Evolutionary conservation across 2,888 invertebrate genomes (phyloP), one percentile per base, ranked within the genome.

Genomic region (Labia minor): DNA sequence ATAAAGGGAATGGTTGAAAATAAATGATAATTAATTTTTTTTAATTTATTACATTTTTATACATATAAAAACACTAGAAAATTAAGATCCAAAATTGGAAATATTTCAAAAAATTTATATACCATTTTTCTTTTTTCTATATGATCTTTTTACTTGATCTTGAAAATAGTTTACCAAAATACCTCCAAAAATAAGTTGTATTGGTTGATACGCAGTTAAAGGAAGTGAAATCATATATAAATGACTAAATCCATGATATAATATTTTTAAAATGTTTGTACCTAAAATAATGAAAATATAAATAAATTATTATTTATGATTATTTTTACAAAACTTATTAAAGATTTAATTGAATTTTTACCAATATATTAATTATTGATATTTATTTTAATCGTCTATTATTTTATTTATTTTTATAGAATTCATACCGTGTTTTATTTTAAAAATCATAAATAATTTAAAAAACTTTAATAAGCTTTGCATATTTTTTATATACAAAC

Each of bases 171-270:
- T 74, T 0, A 78, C 79, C 33, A 81, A 70, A 62, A 81, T 71
- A 8, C 80, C 80, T 6, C 81, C 81, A 1, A 81, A 72, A 65
- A 81, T 79, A 63, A 81, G 79, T 70, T 81, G 81, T n/a, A 78
- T 79, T 1, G 81, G 81, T 70, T 81, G 81, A 71, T 81, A 81
- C 0, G 81, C 76, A 68, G 81, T 71, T 16, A 81, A 71, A 1
- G 81, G 81, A 62, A 81, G 74, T 67, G 78, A 79, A 37, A 81
- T 80, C 70, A 79, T 78, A 68, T 79, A 79, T 66, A 81, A 74
- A 72, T 81, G 81, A 1, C 80, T 76, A 69, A 78, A 79, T 0
- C 81, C 81, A 67, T 80, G 79, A 73, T 80, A 81, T 76, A 81
- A 78, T 62, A 81, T 79, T 33, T 79, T 72, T 61, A 81, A 73